Evolutionary conservation across 2,113 vertebrate species (phyloP).

Genomic region (Ptilonorhynchus violaceus): DNA sequence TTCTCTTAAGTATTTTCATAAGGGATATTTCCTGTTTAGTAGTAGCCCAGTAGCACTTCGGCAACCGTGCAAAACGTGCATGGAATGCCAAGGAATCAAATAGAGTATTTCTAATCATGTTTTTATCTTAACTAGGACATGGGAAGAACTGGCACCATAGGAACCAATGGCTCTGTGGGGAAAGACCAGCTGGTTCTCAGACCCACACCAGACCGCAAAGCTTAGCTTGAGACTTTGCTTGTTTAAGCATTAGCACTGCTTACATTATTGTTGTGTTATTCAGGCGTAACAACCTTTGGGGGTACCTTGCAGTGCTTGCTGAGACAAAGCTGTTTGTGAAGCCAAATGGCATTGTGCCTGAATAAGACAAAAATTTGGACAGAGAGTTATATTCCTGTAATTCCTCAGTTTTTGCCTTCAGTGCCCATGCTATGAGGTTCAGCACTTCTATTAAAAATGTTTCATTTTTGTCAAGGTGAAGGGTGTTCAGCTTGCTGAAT

Average conservation of each 20-base stretch:
- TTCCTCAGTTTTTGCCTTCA: background rate
- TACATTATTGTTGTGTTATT: background rate
- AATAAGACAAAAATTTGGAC: background rate
- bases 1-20: background rate
- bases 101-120: background rate
- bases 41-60: background rate
- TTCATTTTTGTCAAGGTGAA: conserved; percentile 27
- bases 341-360: background rate
- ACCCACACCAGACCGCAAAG: background rate
- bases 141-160: background rate
- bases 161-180: background rate
- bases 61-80: background rate
- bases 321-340: background rate
- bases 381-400: background rate
- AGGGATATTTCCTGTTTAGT: background rate
- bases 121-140: background rate
- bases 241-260: background rate
- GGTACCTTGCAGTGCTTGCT: background rate
- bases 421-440: background rate
- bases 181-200: background rate
- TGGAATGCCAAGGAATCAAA: background rate
- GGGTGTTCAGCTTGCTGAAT: background rate
- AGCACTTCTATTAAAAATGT: background rate
- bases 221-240: background rate
- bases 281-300: background rate